phyloP scores from a whole-genome alignment of 2,113 vertebrate genomes.

The Echinops telfairi region DNA sequence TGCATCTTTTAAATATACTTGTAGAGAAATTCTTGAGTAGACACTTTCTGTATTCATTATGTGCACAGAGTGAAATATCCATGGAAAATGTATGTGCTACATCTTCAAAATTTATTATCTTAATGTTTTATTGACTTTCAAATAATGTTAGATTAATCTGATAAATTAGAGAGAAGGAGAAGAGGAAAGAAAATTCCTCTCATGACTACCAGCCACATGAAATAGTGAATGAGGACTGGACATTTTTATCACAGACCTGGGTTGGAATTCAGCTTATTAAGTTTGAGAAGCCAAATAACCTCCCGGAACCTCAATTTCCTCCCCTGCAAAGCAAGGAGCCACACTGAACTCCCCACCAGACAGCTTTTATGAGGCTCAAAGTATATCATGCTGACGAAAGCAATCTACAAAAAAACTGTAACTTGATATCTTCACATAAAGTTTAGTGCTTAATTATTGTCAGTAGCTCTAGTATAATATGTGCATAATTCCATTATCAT shows the following conservation, averaged over 20 bases:
- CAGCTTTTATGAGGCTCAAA: not conserved
- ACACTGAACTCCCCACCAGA: not conserved
- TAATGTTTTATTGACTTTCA: not conserved
- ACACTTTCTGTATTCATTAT: not conserved
- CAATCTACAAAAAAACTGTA: not conserved
- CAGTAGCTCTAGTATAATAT: not conserved
- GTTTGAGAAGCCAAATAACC: not conserved
- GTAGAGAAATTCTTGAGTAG: not conserved
- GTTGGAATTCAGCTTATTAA: not conserved
- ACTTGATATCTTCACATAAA: not conserved
- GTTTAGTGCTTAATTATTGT: not conserved
- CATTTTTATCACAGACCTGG: not conserved
- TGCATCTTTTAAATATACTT: not conserved
- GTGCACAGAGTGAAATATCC: not conserved
- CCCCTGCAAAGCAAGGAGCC: not conserved
- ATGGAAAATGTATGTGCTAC: not conserved
- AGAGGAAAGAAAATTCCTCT: not conserved
- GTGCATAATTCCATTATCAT: not conserved
- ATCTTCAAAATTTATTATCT: not conserved
- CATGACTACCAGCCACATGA: not conserved
- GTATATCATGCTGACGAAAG: not conserved
- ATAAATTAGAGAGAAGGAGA: not conserved
- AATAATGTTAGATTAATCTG: not conserved
- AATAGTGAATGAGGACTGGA: not conserved
- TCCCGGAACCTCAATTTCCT: not conserved